Base-by-base conservation (phyloP, 2,888 invertebrate species). In the Phasia obesa region DNA sequence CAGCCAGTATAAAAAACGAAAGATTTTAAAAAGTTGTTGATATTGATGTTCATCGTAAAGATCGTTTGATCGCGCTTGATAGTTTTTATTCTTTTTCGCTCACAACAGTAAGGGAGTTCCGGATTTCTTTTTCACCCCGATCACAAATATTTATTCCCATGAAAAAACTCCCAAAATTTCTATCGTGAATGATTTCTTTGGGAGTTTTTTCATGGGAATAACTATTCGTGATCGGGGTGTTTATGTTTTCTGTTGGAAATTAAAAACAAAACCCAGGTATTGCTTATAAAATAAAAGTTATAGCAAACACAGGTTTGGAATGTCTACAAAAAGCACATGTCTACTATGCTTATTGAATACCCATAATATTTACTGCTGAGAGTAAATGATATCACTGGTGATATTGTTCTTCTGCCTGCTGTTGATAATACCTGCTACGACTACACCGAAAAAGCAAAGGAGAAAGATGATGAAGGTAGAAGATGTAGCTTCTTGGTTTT, bases 351-450 rank as follows among this genome's bases (percentile, higher is more conserved):
- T n/a, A n/a, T n/a, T 64, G 77, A 53, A 38, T 49, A 27, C 27
- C 49, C 35, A 1, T 44, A 73, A 51, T 60, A n/a, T 15, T 23
- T 59, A 47, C 35, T 71, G 35, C 47, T 69, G 59, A 73, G 73
- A 64, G 62, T 42, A 49, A 71, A 57, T 70, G 77, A 81, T 77
- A 84, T 75, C 74, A 77, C 77, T 80, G 51, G 65, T 81, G 75
- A 81, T 81, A 74, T 76, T 60, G 44, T 42, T 73, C 38, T 7
- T 65, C 55, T 31, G 53, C 17, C 62, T 64, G 62, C 44, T 13
- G n/a, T 31, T 55, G 55, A 19, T 27, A 47, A 15, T 3, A 15
- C 13, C 27, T 44, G 27, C 38, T 44, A 44, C 51, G 44, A 60
- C 57, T 35, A 35, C 11, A n/a, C 1, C 42, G n/a, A n/a, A 38